These are phyloP conservation scores for Cynopterus brachyotis DNA, from an alignment of 2,113 vertebrate genomes.

Conservation along the genomic window DNA sequence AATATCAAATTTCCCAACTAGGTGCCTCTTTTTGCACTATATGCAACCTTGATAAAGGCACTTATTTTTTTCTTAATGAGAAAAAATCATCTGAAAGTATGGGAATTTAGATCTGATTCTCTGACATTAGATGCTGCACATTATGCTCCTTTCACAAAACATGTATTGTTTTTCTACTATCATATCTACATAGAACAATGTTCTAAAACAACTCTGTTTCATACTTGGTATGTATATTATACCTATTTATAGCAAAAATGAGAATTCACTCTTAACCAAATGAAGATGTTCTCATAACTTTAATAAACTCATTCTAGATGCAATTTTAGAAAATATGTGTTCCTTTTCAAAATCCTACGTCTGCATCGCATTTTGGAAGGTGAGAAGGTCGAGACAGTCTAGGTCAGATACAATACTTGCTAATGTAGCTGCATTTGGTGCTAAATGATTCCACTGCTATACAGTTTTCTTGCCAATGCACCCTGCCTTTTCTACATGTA, in stretches of 20 bases:
- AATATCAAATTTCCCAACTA: slow-evolving; percentile 45
- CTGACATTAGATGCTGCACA: not conserved
- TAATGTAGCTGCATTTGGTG: not conserved
- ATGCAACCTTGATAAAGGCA: slow-evolving; percentile 59
- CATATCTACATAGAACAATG: not conserved
- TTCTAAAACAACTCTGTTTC: not conserved
- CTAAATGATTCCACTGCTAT: not conserved
- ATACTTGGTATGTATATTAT: not conserved
- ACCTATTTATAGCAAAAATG: not conserved
- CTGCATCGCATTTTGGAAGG: slow-evolving; percentile 51
- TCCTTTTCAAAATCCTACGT: slow-evolving; percentile 38
- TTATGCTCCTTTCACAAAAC: not conserved
- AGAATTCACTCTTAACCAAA: slow-evolving; percentile 40
- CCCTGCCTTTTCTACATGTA: not conserved
- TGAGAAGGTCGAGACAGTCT: slow-evolving; percentile 43
- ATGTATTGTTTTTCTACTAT: not conserved
- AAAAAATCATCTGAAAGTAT: slow-evolving; percentile 54
- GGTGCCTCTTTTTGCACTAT: slow-evolving; percentile 46
- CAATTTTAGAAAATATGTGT: slow-evolving; percentile 44
- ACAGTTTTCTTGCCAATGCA: not conserved
- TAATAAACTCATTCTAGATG: slow-evolving; percentile 43
- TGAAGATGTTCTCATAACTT: slow-evolving; percentile 37
- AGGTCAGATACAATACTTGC: not conserved
- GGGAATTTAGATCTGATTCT: slow-evolving; percentile 46
- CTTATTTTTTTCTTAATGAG: slow-evolving; percentile 36